phyloP scores from a whole-genome alignment of 2,888 invertebrate species.

The Apamea monoglypha region DNA sequence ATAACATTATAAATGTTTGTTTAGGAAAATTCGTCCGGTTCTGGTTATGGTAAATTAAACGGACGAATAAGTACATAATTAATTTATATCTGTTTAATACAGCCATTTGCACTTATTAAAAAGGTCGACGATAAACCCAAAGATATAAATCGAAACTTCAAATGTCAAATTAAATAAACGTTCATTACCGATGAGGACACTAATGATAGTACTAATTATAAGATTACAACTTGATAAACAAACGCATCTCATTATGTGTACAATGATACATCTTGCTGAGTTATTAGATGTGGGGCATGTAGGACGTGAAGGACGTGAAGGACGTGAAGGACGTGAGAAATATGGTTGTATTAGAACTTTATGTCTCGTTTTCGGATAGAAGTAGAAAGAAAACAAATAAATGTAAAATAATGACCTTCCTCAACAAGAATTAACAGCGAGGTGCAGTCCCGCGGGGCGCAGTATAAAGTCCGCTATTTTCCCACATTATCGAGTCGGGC shows the following conservation, averaged over 20 bases:
- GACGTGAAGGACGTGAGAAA: background rate
- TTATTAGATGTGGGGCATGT: background rate
- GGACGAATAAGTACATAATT: background rate
- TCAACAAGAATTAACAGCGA: background rate
- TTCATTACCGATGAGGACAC: constrained; percentile 6
- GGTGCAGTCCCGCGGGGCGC: background rate
- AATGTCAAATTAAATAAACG: constrained; percentile 11
- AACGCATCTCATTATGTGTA: background rate
- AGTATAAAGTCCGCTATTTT: constrained; percentile 25
- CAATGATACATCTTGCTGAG: background rate
- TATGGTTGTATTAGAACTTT: background rate
- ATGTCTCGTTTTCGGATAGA: background rate
- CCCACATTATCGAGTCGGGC: constrained; percentile 50
- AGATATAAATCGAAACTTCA: constrained; percentile 8
- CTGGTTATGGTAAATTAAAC: background rate
- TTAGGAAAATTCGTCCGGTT: constrained; percentile 10
- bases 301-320: too few relatives aligned
- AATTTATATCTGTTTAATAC: background rate
- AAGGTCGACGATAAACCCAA: background rate
- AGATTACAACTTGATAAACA: constrained; percentile 15
- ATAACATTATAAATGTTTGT: constrained; percentile 8
- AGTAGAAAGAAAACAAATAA: background rate
- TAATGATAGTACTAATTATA: constrained; percentile 22
- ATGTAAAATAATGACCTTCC: background rate
- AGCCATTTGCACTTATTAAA: constrained; percentile 5